Conservation (phyloP, 2,888 invertebrate species). For the Toxonevra muliebris region DNA sequence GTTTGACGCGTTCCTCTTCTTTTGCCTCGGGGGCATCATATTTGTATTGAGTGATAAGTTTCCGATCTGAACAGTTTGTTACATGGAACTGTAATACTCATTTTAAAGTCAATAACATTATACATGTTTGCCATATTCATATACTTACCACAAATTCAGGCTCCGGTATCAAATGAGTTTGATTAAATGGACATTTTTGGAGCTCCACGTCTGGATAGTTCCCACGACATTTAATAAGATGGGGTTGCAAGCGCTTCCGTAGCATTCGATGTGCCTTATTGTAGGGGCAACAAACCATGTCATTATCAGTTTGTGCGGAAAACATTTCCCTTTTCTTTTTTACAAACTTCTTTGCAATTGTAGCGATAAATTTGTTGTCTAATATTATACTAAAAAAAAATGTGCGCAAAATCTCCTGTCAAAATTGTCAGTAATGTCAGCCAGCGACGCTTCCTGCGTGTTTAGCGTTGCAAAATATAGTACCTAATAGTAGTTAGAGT, state of each 20-base stretch:
- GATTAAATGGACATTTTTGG: constrained; percentile 69
- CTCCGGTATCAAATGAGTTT: constrained; percentile 68
- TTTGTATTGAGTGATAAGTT: constrained; percentile 43
- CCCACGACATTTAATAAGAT: constrained; percentile 70
- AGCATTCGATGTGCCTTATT: constrained; percentile 68
- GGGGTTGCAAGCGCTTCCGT: constrained; percentile 68
- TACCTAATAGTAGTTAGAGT: too few relatives aligned
- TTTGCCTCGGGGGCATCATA: constrained; percentile 36
- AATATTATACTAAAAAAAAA: too few relatives aligned
- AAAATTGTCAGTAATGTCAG: too few relatives aligned
- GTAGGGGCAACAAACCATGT: constrained; percentile 68
- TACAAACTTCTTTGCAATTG: too few relatives aligned
- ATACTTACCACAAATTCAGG: constrained; percentile 60
- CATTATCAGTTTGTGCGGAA: constrained; percentile 8
- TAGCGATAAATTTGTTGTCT: too few relatives aligned
- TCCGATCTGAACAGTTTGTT: constrained; percentile 44
- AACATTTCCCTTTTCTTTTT: constrained; percentile 1
- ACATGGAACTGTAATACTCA: constrained; percentile 45
- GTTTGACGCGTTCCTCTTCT: constrained; percentile 40
- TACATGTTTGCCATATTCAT: background rate
- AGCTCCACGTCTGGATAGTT: constrained; percentile 64
- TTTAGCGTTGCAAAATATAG: too few relatives aligned
- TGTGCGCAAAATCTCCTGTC: too few relatives aligned
- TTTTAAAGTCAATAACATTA: background rate
- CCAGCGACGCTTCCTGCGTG: too few relatives aligned